A percentile compares a stretch with the other conserved stretches of the same genome.
Conservation (phyloP, 1,140 invertebrate species). For the Brachionus rotundiformis region DNA sequence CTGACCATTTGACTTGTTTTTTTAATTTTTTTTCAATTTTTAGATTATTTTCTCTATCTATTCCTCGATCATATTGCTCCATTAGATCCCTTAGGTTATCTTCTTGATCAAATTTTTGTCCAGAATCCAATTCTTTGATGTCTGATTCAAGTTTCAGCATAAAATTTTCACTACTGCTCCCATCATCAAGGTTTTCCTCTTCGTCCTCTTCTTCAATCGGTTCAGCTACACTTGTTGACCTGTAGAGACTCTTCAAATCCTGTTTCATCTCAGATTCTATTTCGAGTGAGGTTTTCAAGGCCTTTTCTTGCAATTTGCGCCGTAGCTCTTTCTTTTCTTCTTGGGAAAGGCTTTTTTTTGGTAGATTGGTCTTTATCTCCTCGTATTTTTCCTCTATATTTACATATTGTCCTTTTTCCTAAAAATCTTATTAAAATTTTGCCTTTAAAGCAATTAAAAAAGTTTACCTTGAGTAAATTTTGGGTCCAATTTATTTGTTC, state of each 20-base stretch:
- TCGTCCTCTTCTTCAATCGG: slow-evolving; percentile 2
- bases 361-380: neutral
- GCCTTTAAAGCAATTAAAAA: neutral
- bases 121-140: slow-evolving; percentile 8
- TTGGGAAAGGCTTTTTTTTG: slow-evolving; percentile 2
- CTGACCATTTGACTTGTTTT: slow-evolving; percentile 48
- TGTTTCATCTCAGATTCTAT: neutral
- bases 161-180: neutral
- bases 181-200: neutral
- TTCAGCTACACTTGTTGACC: neutral
- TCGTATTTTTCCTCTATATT: slow-evolving; percentile 48
- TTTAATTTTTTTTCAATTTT: slow-evolving; percentile 27
- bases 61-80: neutral
- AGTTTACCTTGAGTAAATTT: slow-evolving; percentile 32
- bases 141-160: neutral
- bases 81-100: neutral
- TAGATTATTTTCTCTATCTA: slow-evolving; percentile 15
- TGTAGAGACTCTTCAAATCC: neutral
- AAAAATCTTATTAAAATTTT: neutral
- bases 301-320: slow-evolving; percentile 37
- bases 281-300: slow-evolving; percentile 14
- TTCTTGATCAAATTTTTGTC: slow-evolving; percentile 24
- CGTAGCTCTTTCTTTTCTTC: slow-evolving; percentile 35
- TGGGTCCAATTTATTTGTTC: slow-evolving; percentile 10
- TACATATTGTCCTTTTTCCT: slow-evolving; percentile 47